Base-by-base conservation (phyloP, 2,113 vertebrate genomes). In the Rhabdornis inornatus region DNA sequence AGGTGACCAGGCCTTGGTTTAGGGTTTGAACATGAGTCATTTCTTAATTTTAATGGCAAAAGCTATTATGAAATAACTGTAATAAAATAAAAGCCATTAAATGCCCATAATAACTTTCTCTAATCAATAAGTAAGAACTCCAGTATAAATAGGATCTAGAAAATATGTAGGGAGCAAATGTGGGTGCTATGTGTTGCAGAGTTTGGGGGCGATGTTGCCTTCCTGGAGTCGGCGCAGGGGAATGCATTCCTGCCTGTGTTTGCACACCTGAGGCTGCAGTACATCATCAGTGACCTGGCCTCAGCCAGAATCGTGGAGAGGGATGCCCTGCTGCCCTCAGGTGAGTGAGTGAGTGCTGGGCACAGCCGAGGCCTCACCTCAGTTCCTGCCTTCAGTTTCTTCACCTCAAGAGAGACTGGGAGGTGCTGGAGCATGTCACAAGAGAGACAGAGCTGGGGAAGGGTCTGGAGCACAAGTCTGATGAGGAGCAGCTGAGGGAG, bases 231-330 rank as follows among this genome's bases (percentile, higher is more conserved):
- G 1, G 99, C 99, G 13, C 99, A 99, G 42, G 99, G 99, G 2
- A 97, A 22, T 3, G 65, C 95, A 0, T 99, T 98, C 93, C 59
- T 97, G 65, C 92, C 98, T 0, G 98, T 99, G 39, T 99, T 99
- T 93, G 95, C 97, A 31, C 97, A 99, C 61, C 92, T 99, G 61
- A 98, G 99, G 49, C 96, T 99, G 30, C 99, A 99, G 92, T 99
- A 99, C 49, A 99, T 99, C 94, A 98, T 99, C 97, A 99, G 99
- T 52, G 99, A 99, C 95, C 97, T 99, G 89, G 98, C 98, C 3
- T 99, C 99, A 0, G 99, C 99, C 56, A 98, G 98, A 39, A 99
- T 99, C 75, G 96, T 99, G 63, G 99, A 99, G 97, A 97, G 98
- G 30, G 99, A 99, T 80, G 98, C 98, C 63, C 97, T 99, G 49